Evolutionary conservation across 1,140 invertebrate genomes (phyloP).

Genomic region (Diorhabda elongata): DNA sequence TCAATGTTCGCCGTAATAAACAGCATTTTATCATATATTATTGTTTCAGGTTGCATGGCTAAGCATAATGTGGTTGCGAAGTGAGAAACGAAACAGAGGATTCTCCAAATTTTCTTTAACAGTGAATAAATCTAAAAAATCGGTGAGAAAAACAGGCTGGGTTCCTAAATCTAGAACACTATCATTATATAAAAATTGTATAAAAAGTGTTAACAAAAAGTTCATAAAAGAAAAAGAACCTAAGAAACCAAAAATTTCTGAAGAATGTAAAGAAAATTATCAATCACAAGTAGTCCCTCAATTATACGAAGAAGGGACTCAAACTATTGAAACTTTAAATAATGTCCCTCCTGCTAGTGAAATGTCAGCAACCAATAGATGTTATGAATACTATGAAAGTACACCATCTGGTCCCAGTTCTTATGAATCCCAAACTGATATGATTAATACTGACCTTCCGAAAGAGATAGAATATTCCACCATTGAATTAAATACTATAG

Average conservation of each 20-base stretch:
- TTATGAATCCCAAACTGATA: slow-evolving; percentile 24
- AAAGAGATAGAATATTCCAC: slow-evolving; percentile 45
- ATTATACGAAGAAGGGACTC: slow-evolving; percentile 30
- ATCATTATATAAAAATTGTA: slow-evolving; percentile 18
- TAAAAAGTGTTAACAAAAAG: slow-evolving; percentile 22
- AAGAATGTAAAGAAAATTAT: slow-evolving; percentile 42
- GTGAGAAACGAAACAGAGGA: slow-evolving; percentile 38
- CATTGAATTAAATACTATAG: slow-evolving; percentile 30
- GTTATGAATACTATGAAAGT: slow-evolving; percentile 26
- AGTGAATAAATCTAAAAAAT: slow-evolving; percentile 23
- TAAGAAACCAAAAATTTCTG: slow-evolving; percentile 16
- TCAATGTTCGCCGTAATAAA: too few relatives aligned
- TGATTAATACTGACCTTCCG: slow-evolving; percentile 36
- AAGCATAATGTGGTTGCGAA: slow-evolving; percentile 42
- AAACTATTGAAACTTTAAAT: slow-evolving; percentile 20
- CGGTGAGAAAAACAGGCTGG: slow-evolving; percentile 27
- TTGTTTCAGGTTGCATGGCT: slow-evolving; percentile 22
- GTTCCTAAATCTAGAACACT: slow-evolving; percentile 20
- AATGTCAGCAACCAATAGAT: slow-evolving; percentile 22
- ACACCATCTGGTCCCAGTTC: slow-evolving; percentile 22
- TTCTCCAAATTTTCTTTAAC: slow-evolving; percentile 28
- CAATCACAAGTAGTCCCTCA: slow-evolving; percentile 42
- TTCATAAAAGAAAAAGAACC: slow-evolving; percentile 17
- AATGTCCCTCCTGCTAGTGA: slow-evolving; percentile 14
- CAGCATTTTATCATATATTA: background rate